Base-by-base conservation (phyloP, 2,113 vertebrate genomes). In the Cygnus atratus region DNA sequence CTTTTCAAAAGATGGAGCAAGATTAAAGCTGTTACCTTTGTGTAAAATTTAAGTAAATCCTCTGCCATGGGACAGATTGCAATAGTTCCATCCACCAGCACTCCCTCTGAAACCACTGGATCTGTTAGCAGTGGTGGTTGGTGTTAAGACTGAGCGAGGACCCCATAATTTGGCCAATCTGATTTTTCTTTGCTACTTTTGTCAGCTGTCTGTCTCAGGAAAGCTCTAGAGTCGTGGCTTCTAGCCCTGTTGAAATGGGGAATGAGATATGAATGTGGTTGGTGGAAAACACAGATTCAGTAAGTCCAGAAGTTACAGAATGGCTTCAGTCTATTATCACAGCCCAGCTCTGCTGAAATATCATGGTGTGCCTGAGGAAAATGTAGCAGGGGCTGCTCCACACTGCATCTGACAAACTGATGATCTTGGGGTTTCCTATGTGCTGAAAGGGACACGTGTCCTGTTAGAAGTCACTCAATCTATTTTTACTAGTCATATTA, bases 361-460 rank as follows among this genome's bases (percentile, higher is more conserved):
- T 62, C 25, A 4, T 35, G 33, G 35, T 66, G 16, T 63, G 70
- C 70, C 77, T 73, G 70, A 62, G 81, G 59, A 71, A 29, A 65
- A 67, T 3, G 1, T 35, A 54, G 63, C 70, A 72, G 68, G 81
- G 43, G 43, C 21, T 77, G 75, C 18, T 86, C n/a, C 26, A 4
- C 13, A 1, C 62, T 29, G 78, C 70, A 54, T 71, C 11, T 31
- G 72, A 86, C 57, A 90, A 76, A 59, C 25, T 1, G 5, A 5
- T 24, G 43, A 68, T 95, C 66, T 46, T 0, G 11, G 67, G 74
- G 48, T 41, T 91, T 88, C 29, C 58, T 84, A 11, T 0, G 0
- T 90, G 91, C 86, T 93, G 82, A 75, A 87, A 79, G 62, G 55
- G 81, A 73, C 14, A 4, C 84, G 70, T 87, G 72, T 93, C 85